Evolutionary conservation across 2,888 invertebrate genomes (phyloP).

Genomic region (Osedax frankpressi): DNA sequence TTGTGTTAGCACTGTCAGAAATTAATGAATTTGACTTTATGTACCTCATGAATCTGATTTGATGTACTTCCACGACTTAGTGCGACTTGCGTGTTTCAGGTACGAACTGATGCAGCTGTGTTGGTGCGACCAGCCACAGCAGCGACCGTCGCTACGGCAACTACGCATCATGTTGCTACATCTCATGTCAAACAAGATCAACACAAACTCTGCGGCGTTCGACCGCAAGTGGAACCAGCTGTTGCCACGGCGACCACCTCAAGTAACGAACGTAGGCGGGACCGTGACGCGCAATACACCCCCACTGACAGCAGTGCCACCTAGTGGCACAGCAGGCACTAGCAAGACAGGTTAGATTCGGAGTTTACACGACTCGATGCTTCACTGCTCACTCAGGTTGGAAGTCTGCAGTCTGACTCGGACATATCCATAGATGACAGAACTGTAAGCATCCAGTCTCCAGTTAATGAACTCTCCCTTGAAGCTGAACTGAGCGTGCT

Average conservation of each 20-base stretch:
- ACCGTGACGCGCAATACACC: background rate
- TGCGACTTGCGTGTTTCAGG: conserved; percentile 17
- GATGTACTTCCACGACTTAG: background rate
- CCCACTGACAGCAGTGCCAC: conserved; percentile 1
- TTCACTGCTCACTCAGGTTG: conserved; percentile 19
- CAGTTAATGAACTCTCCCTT: conserved; percentile 27
- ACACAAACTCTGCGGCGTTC: conserved; percentile 51
- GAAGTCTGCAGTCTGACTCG: conserved; percentile 11
- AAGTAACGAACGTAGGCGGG: background rate
- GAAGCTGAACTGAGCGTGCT: conserved; percentile 24
- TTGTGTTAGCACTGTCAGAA: no score
- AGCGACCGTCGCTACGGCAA: conserved; percentile 50
- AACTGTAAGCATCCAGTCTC: conserved; percentile 12
- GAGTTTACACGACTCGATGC: conserved; percentile 22
- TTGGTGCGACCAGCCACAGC: conserved; percentile 50
- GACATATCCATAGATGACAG: background rate
- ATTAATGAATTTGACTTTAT: no score
- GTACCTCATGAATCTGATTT: background rate
- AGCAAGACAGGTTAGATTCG: conserved; percentile 21
- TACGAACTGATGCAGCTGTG: conserved; percentile 60
- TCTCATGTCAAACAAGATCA: conserved; percentile 32
- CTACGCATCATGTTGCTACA: conserved; percentile 51
- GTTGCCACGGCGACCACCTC: conserved; percentile 26
- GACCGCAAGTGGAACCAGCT: conserved; percentile 59
- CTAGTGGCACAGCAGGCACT: background rate